These are phyloP conservation scores for Lordiphosa andalusiaca DNA, from an alignment of 2,888 invertebrate genomes.

Conservation along the genomic window DNA sequence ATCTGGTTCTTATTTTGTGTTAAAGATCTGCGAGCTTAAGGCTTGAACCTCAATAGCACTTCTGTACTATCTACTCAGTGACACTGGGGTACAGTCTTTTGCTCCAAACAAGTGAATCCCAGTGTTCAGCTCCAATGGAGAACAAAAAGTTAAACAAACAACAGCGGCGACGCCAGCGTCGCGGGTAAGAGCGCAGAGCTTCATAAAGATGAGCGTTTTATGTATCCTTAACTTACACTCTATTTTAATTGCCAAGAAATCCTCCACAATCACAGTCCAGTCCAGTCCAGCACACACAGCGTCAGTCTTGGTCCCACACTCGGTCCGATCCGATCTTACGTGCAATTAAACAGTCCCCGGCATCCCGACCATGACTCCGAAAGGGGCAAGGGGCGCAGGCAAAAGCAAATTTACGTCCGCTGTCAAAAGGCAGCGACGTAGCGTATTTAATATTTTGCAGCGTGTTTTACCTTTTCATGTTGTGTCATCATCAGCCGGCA, in stretches of 20 bases:
- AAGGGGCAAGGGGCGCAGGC: constrained; percentile 29
- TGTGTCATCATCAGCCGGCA: constrained; percentile 77
- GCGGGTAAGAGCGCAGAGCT: constrained; percentile 14
- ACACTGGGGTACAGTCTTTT: no score
- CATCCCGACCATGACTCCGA: constrained; percentile 2
- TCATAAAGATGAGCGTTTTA: constrained; percentile 75
- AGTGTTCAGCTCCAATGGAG: not conserved
- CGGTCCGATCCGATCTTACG: constrained; percentile 46
- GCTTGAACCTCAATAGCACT: no score
- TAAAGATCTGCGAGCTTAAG: no score
- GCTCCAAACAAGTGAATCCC: no score
- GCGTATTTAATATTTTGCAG: constrained; percentile 79
- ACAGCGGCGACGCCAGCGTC: not conserved
- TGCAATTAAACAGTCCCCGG: constrained; percentile 64
- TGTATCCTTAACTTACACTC: constrained; percentile 76
- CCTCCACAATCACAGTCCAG: constrained; percentile 50
- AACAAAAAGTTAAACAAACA: not conserved
- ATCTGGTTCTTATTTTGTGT: no score
- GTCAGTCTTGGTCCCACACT: constrained; percentile 27
- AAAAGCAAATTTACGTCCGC: constrained; percentile 78
- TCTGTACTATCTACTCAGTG: no score
- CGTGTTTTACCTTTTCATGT: constrained; percentile 79
- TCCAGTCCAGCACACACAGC: constrained; percentile 4
- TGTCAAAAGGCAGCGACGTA: constrained; percentile 77
- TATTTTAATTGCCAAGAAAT: constrained; percentile 78